These are phyloP conservation scores for Drosophila percnosoma DNA, from an alignment of 2,888 invertebrate species.

Conservation along the genomic window DNA sequence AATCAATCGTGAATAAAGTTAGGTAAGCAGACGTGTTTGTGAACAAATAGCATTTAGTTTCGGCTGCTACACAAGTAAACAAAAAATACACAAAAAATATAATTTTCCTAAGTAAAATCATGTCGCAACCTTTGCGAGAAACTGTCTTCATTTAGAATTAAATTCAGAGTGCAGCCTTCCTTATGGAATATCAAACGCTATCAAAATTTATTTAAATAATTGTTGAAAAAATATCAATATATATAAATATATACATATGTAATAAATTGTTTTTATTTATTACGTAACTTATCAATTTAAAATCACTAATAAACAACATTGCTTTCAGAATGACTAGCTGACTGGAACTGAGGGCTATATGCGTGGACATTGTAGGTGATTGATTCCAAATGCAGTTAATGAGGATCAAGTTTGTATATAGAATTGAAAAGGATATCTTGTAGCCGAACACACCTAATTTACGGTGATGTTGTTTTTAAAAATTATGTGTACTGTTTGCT, in stretches of 20 bases:
- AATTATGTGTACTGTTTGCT: constrained; percentile 6
- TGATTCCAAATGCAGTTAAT: background rate
- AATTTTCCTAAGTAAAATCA: background rate
- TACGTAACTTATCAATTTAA: background rate
- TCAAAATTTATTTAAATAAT: background rate
- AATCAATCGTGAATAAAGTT: background rate
- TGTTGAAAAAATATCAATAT: background rate
- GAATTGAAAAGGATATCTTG: background rate
- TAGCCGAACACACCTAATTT: background rate
- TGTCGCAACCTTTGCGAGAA: background rate
- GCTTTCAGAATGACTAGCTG: background rate
- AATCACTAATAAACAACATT: background rate
- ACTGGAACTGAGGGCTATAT: background rate
- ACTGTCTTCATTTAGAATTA: background rate
- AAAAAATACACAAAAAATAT: background rate
- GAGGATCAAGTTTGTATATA: background rate
- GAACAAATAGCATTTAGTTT: background rate
- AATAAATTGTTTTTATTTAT: background rate
- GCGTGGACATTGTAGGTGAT: background rate
- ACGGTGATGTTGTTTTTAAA: constrained; percentile 1
- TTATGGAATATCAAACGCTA: background rate
- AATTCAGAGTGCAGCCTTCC: background rate
- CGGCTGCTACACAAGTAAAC: background rate
- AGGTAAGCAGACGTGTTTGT: background rate
- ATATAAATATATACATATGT: background rate